Percentiles rank a stretch among this genome's conserved stretches.
Conservation (phyloP, 1,140 invertebrate species). For the Probaryconus sp. region DNA sequence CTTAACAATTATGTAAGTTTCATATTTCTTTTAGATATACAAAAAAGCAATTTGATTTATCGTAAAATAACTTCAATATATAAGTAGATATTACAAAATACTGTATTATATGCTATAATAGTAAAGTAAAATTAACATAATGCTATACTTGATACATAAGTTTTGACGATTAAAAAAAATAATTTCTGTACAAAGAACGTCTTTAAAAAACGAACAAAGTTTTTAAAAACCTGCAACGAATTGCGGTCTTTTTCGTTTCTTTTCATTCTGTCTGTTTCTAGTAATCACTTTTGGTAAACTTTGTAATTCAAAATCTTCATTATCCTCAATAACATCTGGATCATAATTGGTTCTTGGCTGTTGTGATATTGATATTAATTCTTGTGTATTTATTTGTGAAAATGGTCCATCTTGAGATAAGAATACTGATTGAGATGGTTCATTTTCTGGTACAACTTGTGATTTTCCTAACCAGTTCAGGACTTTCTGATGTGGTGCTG, state of each 20-base stretch:
- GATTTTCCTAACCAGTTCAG: conserved; percentile 68
- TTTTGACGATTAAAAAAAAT: conserved; percentile 16
- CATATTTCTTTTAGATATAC: too few relatives aligned
- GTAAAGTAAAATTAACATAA: not conserved
- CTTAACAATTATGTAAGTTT: too few relatives aligned
- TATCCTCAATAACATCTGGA: conserved; percentile 15
- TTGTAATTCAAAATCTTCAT: conserved; percentile 43
- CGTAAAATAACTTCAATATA: too few relatives aligned
- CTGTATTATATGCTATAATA: too few relatives aligned
- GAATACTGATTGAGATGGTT: conserved; percentile 33
- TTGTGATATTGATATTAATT: conserved; percentile 70
- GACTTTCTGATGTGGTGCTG: conserved; percentile 70
- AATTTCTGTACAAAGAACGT: conserved; percentile 37
- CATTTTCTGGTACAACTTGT: conserved; percentile 1
- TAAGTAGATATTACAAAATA: too few relatives aligned
- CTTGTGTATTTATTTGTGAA: conserved; percentile 65
- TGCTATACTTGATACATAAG: not conserved
- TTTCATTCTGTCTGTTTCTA: conserved; percentile 32
- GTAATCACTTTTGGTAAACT: conserved; percentile 58
- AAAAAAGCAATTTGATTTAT: too few relatives aligned
- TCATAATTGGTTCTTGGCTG: conserved; percentile 17
- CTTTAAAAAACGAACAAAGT: conserved; percentile 1
- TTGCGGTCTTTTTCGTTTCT: conserved; percentile 54
- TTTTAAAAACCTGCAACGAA: conserved; percentile 53
- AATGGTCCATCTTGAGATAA: conserved; percentile 27